Percentiles rank a stretch among this genome's conserved stretches.
Evolutionary conservation across 2,888 invertebrate genomes (phyloP).

Genomic region (Parapristionchus giblindavisi): DNA sequence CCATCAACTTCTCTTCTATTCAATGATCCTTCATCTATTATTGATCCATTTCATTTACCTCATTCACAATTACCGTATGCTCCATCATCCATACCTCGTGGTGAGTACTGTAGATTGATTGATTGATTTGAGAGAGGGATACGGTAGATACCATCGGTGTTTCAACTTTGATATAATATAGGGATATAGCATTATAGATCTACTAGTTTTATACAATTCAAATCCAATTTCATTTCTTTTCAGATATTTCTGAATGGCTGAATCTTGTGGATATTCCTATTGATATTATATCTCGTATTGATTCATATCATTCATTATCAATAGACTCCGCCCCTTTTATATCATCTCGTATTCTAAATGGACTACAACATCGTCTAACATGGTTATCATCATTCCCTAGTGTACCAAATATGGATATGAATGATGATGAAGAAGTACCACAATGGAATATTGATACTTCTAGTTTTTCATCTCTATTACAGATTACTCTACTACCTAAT

Average conservation of each 20-base stretch:
- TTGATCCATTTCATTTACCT: slow-evolving; percentile 23
- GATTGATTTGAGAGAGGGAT: neutral
- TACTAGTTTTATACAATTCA: neutral
- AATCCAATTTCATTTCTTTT: slow-evolving; percentile 10
- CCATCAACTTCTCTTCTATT: slow-evolving; percentile 20
- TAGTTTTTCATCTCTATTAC: too few relatives aligned
- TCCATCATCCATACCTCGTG: slow-evolving; percentile 38
- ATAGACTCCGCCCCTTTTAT: too few relatives aligned
- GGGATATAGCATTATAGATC: too few relatives aligned
- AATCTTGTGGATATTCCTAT: slow-evolving; percentile 43
- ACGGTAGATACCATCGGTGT: slow-evolving; percentile 13
- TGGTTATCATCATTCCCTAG: too few relatives aligned
- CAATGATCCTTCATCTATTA: neutral
- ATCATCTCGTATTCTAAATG: too few relatives aligned
- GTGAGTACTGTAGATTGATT: slow-evolving; percentile 39
- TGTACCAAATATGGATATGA: too few relatives aligned
- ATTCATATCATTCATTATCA: too few relatives aligned
- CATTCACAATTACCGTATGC: slow-evolving; percentile 32
- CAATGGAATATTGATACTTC: too few relatives aligned
- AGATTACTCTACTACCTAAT: too few relatives aligned
- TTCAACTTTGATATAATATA: too few relatives aligned
- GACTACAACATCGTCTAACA: too few relatives aligned
- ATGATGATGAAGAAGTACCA: too few relatives aligned
- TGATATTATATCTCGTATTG: slow-evolving; percentile 41
- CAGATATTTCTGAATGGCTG: slow-evolving; percentile 52